Conservation (phyloP, 1,140 invertebrate species). For the Thalassaphorura encarpata region DNA sequence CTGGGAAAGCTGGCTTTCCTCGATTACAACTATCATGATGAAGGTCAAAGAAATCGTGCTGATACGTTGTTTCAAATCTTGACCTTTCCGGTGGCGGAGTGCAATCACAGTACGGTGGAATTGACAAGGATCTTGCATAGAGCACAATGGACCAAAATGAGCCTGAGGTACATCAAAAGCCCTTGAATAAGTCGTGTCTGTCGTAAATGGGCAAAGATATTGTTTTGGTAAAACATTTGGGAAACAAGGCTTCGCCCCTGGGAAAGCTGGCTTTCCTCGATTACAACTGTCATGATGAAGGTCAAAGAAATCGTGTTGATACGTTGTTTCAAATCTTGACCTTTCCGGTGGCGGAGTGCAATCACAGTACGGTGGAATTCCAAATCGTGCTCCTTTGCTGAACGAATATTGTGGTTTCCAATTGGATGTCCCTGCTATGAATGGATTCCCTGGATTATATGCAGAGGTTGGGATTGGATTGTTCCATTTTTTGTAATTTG, state of each 20-base stretch:
- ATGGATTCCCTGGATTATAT: background rate
- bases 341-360: constrained; percentile 30
- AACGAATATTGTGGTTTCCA: constrained; percentile 24
- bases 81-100: constrained; percentile 19
- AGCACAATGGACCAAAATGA: constrained; percentile 16
- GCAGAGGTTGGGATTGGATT: constrained; percentile 6
- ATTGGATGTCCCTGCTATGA: background rate
- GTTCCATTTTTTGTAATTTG: constrained; percentile 25
- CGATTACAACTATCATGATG: constrained; percentile 4
- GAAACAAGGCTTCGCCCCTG: constrained; percentile 10
- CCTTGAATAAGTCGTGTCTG: constrained; percentile 25
- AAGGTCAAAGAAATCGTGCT: constrained; percentile 24
- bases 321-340: constrained; percentile 26
- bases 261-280: background rate
- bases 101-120: constrained; percentile 3
- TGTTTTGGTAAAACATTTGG: constrained; percentile 18
- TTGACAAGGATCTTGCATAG: constrained; percentile 8
- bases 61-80: constrained; percentile 27
- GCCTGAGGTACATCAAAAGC: constrained; percentile 24
- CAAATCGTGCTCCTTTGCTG: constrained; percentile 26
- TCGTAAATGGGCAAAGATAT: constrained; percentile 27
- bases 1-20: constrained; percentile 1
- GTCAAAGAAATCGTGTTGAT: constrained; percentile 22
- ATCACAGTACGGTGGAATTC: constrained; percentile 27
- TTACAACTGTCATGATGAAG: constrained; percentile 6